Percentiles rank a stretch among this genome's conserved stretches.
These are phyloP conservation scores for Dipodomys merriami DNA, from an alignment of 2,113 vertebrate species.

Conservation along the genomic window DNA sequence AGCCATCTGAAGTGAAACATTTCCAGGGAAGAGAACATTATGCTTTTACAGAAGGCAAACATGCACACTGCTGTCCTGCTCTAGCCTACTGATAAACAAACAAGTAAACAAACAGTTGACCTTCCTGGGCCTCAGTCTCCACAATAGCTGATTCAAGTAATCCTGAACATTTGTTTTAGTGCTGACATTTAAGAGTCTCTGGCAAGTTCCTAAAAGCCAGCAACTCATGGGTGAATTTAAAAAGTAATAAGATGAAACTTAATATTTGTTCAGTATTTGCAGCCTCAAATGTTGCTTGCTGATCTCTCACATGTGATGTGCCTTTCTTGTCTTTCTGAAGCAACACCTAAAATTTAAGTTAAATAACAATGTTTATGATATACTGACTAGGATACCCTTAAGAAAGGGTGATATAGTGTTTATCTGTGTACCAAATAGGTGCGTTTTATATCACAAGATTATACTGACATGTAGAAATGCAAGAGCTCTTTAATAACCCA, in stretches of 20 bases:
- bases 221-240: not conserved
- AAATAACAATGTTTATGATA: not conserved
- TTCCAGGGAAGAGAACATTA: not conserved
- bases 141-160: not conserved
- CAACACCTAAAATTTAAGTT: not conserved
- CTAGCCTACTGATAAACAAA: not conserved
- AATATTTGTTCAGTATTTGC: not conserved
- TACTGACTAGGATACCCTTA: not conserved
- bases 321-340: conserved; percentile 14
- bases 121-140: too few species aligned
- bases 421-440: not conserved
- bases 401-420: not conserved
- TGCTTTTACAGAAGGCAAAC: not conserved
- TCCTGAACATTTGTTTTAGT: not conserved
- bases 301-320: not conserved
- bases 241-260: not conserved
- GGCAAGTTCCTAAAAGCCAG: conserved; percentile 14
- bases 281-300: not conserved
- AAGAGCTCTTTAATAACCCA: not conserved
- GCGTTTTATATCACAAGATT: not conserved
- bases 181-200: not conserved
- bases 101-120: not conserved
- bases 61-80: not conserved
- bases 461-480: conserved; percentile 5
- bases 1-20: not conserved